Evolutionary conservation across 2,888 invertebrate species (phyloP).

Genomic region (Ceraclea dissimilis): DNA sequence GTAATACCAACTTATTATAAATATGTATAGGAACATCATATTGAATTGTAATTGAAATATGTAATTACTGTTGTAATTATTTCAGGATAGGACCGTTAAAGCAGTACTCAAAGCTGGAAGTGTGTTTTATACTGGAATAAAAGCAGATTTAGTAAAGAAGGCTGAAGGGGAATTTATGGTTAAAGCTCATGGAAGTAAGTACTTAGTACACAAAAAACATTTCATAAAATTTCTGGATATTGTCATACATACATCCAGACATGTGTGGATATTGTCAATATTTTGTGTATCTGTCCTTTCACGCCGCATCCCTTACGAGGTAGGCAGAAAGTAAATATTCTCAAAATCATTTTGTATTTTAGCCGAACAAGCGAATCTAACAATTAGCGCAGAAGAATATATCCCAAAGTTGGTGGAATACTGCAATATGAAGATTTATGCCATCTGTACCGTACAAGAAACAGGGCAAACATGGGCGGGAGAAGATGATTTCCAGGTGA

Average conservation of each 20-base stretch:
- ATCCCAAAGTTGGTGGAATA: slow-evolving; percentile 73
- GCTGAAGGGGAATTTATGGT: slow-evolving; percentile 58
- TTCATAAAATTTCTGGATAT: neutral
- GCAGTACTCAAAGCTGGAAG: slow-evolving; percentile 60
- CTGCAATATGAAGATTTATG: slow-evolving; percentile 70
- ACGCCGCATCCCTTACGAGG: too few species aligned
- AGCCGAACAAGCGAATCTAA: slow-evolving; percentile 38
- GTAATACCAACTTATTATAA: slow-evolving; percentile 29
- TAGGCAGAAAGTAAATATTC: neutral
- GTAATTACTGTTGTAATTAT: too few species aligned
- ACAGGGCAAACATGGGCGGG: slow-evolving; percentile 78
- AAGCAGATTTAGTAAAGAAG: slow-evolving; percentile 61
- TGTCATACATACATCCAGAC: too few species aligned
- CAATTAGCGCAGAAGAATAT: slow-evolving; percentile 62
- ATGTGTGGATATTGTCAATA: too few species aligned
- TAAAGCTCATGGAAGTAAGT: slow-evolving; percentile 36
- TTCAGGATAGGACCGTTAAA: slow-evolving; percentile 53
- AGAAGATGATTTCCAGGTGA: slow-evolving; percentile 73
- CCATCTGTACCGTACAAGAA: slow-evolving; percentile 70
- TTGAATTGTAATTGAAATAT: neutral
- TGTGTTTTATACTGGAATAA: slow-evolving; percentile 71
- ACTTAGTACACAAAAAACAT: too few species aligned
- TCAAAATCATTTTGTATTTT: neutral
- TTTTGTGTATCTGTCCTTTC: too few species aligned
- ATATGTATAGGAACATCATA: too few species aligned